These are phyloP conservation scores for Bufo gargarizans DNA, from an alignment of 2,113 vertebrate genomes.

Conservation along the genomic window DNA sequence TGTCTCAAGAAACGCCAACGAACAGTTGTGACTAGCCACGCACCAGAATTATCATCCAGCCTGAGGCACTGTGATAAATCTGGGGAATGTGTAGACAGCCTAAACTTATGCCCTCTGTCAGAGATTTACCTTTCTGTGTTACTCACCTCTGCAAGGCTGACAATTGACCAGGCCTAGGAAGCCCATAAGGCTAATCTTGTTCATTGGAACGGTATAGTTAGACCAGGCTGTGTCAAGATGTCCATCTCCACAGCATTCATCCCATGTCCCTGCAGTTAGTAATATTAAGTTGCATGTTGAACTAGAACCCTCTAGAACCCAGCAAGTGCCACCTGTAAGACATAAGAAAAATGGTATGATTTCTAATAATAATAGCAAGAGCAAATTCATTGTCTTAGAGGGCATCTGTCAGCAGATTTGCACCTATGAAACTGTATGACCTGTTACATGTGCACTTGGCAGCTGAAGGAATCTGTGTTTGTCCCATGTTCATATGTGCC, in stretches of 20 bases:
- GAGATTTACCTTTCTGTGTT: not conserved
- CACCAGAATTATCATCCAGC: no score
- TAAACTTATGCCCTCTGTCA: not conserved
- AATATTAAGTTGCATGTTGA: constrained; percentile 91
- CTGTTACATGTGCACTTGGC: no score
- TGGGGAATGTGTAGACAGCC: no score
- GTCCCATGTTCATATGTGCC: no score
- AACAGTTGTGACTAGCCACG: no score
- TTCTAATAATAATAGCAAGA: not conserved
- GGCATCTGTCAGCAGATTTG: no score
- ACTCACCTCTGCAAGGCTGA: constrained; percentile 91
- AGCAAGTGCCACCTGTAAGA: constrained; percentile 88
- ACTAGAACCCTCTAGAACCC: constrained; percentile 88
- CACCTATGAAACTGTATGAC: no score
- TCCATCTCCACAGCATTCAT: constrained; percentile 88
- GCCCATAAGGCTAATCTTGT: constrained; percentile 91
- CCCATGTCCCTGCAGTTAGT: constrained; percentile 83
- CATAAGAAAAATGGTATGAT: not conserved
- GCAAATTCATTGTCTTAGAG: no score
- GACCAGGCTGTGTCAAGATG: constrained; percentile 92
- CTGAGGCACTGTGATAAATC: no score
- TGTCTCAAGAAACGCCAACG: no score
- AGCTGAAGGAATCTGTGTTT: no score
- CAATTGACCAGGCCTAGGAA: constrained; percentile 92
- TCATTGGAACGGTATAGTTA: constrained; percentile 87